phyloP scores from a whole-genome alignment of 2,113 vertebrate genomes.

The Carassius carassius region DNA sequence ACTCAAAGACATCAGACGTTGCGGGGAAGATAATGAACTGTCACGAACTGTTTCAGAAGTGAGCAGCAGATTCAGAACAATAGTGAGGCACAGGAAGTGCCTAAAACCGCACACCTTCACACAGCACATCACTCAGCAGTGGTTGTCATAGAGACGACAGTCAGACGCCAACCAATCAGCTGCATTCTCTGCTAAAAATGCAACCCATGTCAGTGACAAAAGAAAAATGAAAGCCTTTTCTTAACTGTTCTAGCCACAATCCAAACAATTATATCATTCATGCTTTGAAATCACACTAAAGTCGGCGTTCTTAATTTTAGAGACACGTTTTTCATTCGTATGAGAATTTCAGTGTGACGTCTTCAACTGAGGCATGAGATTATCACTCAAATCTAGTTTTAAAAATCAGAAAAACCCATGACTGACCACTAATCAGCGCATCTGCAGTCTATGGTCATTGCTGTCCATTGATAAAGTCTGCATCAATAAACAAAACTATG shows the following conservation, averaged over 20 bases:
- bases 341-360: neutral
- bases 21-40: neutral
- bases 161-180: slow-evolving; percentile 58
- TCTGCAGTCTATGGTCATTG: neutral
- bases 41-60: slow-evolving; percentile 26
- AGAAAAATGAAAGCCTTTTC: slow-evolving; percentile 59
- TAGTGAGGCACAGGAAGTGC: slow-evolving; percentile 70
- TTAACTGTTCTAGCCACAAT: slow-evolving; percentile 40
- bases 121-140: slow-evolving; percentile 59
- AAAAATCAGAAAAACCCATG: neutral
- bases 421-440: neutral
- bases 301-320: neutral
- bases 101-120: slow-evolving; percentile 69
- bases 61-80: slow-evolving; percentile 54
- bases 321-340: neutral
- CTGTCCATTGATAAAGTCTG: neutral
- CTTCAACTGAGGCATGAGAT: neutral
- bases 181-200: slow-evolving; percentile 59
- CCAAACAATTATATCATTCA: neutral
- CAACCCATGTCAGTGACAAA: slow-evolving; percentile 21
- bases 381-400: neutral
- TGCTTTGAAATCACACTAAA: neutral
- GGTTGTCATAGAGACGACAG: slow-evolving; percentile 62
- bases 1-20: too few relatives aligned
- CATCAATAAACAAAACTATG: neutral